Evolutionary conservation across 1,140 invertebrate genomes (phyloP), one percentile per base, ranked within the genome.

Genomic region (Caerostris darwini): DNA sequence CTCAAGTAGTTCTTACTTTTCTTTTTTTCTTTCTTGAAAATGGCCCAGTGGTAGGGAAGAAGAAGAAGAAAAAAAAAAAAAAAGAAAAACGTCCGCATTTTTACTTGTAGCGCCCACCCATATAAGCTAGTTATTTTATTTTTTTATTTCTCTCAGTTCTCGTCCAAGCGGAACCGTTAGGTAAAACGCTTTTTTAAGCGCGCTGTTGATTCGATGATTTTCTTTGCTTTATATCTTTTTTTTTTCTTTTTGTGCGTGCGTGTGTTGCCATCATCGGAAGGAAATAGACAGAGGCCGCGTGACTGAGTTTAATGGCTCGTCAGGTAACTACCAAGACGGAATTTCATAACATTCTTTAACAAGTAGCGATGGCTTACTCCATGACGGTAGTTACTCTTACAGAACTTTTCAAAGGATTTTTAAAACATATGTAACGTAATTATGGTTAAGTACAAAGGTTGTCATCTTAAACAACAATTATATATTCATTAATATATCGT

Each of bases 281-380:
- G 71, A 77, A 77, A 67, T 14, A 67, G 61, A 67, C 17, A 5
- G 61, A 67, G 61, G 71, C 71, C 71, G 71, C 71, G 71, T 77
- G 71, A 77, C 71, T 77, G 71, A 77, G 71, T 77, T 77, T 77
- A 77, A 34, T 77, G 71, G 71, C 71, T 77, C 71, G 71, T 12
- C 71, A 77, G 71, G 71, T 77, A 77, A 77, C 71, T 53, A 8
- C 61, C 71, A 50, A 77, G 34, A 53, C 50, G 50, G 34, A 34
- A 77, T 77, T 77, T 77, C 71, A 77, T 50, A 77, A 77, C 19
- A 34, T 14, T 77, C 71, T 77, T 50, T 77, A 5, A 34, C 61
- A 67, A n/a, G 34, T 34, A 34, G 34, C 34, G 34, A 34, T 34
- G 12, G 61, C 61, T 34, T 34, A 34, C 61, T 67, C 12, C 61